These are phyloP conservation scores for Reinhardtius hippoglossoides DNA, from an alignment of 2,113 vertebrate species.

Conservation along the genomic window DNA sequence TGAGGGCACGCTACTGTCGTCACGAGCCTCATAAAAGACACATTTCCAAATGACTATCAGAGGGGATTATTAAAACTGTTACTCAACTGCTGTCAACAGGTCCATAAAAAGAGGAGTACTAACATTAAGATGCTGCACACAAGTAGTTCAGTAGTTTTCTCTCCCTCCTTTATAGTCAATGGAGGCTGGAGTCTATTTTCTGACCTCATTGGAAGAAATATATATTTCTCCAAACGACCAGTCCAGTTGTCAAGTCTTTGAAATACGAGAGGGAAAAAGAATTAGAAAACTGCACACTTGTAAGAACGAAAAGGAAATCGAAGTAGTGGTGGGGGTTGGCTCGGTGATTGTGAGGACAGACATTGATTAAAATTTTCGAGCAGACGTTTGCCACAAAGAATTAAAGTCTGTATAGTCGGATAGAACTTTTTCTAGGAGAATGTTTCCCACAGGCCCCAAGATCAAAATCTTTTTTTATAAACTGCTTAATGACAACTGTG, in stretches of 20 bases:
- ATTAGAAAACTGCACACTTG: no score
- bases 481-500: background rate
- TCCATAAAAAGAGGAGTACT: background rate
- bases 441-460: background rate
- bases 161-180: no score
- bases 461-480: background rate
- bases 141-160: background rate
- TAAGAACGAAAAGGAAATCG: background rate
- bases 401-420: background rate
- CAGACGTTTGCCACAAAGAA: background rate
- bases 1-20: background rate
- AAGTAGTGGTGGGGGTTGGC: background rate
- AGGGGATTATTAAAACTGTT: background rate
- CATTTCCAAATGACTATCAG: slow-evolving; percentile 1
- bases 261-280: background rate
- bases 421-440: background rate
- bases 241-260: background rate
- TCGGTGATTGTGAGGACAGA: background rate
- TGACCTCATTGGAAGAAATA: background rate
- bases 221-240: background rate
- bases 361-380: background rate
- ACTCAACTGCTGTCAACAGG: slow-evolving; percentile 1
- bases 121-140: background rate
- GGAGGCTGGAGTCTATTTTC: background rate
- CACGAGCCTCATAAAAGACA: background rate